Evolutionary conservation across 2,797 vertebrate species (phyloP), one percentile per base, ranked within the genome.

Genomic region (Gorsachius magnificus): DNA sequence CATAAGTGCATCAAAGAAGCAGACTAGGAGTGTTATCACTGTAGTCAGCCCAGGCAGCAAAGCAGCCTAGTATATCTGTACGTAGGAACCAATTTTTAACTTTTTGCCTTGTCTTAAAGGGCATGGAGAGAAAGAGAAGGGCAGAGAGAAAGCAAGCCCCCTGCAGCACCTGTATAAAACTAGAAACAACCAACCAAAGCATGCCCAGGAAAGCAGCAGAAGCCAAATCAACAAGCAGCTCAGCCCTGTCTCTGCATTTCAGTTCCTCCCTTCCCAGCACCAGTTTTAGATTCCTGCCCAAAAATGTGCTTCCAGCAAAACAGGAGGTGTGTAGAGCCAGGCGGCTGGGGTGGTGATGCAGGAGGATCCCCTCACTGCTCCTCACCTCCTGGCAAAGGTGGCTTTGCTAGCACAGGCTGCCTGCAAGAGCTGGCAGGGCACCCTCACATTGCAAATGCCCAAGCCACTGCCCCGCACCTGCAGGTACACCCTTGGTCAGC

Each of bases 401-500:
- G 28, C 54, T 72, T 50, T n/a, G 25, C 33, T 51, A 29, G 82
- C 24, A 31, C 20, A 31, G 61, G 56, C 72, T 3, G 5, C 3
- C 1, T 1, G 1, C 2, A 3, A 51, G 54, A 64, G 78, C 68
- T 50, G 51, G 24, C 65, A 28, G 71, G 46, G 25, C 76, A 71
- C 8, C 1, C 10, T 66, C 15, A 7, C 15, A 5, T 43, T 28
- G 36, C 21, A 38, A 25, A 45, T 56, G 33, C 20, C 66, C 13
- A 1, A 7, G 10, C 5, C n/a, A 35, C 41, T 56, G 35, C 65
- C 53, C 33, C 33, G 33, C 17, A 16, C 3, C 0, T 6, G 17
- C 8, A 3, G 9, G 12, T 20, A 21, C 6, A 0, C 17, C 51
- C 60, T 11, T 21, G 48, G 18, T 25, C 10, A 3, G 58, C 58